phyloP scores from a whole-genome alignment of 2,113 vertebrate genomes.

The Camelus bactrianus region DNA sequence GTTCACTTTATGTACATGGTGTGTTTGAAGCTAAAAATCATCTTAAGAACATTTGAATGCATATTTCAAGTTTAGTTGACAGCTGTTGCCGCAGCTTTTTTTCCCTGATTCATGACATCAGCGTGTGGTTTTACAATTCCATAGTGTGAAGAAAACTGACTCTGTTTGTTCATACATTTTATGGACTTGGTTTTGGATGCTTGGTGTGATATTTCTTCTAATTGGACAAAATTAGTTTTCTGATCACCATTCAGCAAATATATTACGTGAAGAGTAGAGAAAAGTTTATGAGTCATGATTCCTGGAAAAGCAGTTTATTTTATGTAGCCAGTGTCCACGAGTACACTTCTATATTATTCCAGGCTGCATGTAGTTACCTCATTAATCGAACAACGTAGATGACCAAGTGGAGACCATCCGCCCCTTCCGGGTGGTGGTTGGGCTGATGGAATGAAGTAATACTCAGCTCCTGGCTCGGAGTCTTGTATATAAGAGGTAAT shows the following conservation, averaged over 20 bases:
- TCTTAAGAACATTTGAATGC: slow-evolving; percentile 19
- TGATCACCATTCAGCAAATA: neutral
- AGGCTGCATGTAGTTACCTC: neutral
- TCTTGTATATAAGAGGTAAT: neutral
- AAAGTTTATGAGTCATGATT: neutral
- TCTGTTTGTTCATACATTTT: neutral
- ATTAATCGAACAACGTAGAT: neutral
- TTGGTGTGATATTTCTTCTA: neutral
- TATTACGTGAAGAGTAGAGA: neutral
- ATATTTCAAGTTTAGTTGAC: neutral
- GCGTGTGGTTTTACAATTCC: neutral
- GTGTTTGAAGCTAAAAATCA: neutral
- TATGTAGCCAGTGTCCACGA: neutral
- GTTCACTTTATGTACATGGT: neutral
- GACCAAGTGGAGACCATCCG: neutral
- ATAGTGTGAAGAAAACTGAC: neutral
- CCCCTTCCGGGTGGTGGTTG: neutral
- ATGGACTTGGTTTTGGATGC: neutral
- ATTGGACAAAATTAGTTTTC: slow-evolving; percentile 41
- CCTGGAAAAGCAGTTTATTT: neutral
- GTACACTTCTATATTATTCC: neutral
- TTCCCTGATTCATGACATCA: neutral
- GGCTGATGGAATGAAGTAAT: neutral
- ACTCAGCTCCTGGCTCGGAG: neutral
- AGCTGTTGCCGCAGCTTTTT: neutral